Base-by-base conservation (phyloP, 2,888 invertebrate species). In the Dyspetes luteomarginatus region DNA sequence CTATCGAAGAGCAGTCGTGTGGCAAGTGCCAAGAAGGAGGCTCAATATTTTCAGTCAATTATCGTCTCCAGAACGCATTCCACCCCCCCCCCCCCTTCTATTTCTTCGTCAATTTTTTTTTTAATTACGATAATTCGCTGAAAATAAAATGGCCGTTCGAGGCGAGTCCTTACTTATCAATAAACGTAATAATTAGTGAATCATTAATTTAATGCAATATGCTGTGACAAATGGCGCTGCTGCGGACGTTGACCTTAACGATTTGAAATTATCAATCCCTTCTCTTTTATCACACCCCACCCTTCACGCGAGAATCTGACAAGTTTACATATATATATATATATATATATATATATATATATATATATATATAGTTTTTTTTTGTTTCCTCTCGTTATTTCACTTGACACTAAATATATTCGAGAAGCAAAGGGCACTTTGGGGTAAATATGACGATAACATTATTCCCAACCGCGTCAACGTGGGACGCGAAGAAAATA, bases 361-460 rank as follows among this genome's bases (percentile, higher is more conserved):
- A 9, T 36, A 36, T 64, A 55, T 62, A 36, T 75, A 58, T 64
- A 48, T 19, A 43, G 15, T 19, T 48, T 22, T 65, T 56, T 43
- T 67, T 58, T 58, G 36, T 30, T 45, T 58, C 26, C 64, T 65
- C 64, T 62, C 43, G 48, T 76, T 28, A 41, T 64, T 60, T 48
- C 58, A 7, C 36, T 12, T 55, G 62, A 73, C 73, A 64, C 73
- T 55, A 73, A 28, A 22, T 50, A 82, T 82, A 83, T 81, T 84
- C 73, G 82, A 82, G 83, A 86, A 86, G 83, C 80, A 85, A 84
- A 84, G 84, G 86, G 85, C 84, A 85, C 84, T 86, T 84, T 83
- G 78, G 85, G 86, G 86, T 86, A 86, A 86, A 86, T 86, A 86
- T 86, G 86, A 86, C 86, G 82, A 86, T 84, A 86, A 86, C 85